phyloP scores from a whole-genome alignment of 2,113 vertebrate genomes.

The Rhabdomys dilectus region DNA sequence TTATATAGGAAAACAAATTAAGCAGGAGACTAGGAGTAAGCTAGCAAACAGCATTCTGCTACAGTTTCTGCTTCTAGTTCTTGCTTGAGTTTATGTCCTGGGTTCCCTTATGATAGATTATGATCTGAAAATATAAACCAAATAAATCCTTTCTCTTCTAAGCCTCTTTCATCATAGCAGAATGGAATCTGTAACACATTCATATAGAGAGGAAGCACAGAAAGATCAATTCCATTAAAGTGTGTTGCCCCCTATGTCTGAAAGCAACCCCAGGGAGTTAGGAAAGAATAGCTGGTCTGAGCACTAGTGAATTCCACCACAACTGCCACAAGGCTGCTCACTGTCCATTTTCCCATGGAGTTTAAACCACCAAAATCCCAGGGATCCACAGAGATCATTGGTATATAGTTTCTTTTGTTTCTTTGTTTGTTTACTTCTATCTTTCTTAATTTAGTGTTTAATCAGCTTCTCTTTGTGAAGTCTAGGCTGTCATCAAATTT shows the following conservation, averaged over 20 bases:
- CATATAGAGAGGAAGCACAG: not conserved
- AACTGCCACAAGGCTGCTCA: no score
- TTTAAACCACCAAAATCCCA: not conserved
- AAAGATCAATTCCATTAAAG: not conserved
- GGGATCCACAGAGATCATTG: no score
- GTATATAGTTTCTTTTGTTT: not conserved
- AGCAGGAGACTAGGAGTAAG: not conserved
- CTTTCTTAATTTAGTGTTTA: not conserved
- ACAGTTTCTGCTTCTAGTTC: not conserved
- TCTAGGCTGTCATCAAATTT: not conserved
- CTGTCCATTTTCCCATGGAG: not conserved
- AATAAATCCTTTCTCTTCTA: not conserved
- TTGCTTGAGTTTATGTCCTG: no score
- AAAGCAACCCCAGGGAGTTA: rapidly evolving
- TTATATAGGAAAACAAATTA: not conserved
- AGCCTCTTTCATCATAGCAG: no score
- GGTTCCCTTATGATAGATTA: not conserved
- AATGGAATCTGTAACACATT: not conserved
- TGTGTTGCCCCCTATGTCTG: not conserved
- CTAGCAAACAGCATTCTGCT: not conserved
- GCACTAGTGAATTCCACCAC: no score
- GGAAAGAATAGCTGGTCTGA: not conserved
- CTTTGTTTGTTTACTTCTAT: not conserved
- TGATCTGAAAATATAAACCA: not conserved
- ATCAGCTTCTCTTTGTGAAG: not conserved